Conservation (phyloP, 2,797 vertebrate species). For the Anguilla anguilla region DNA sequence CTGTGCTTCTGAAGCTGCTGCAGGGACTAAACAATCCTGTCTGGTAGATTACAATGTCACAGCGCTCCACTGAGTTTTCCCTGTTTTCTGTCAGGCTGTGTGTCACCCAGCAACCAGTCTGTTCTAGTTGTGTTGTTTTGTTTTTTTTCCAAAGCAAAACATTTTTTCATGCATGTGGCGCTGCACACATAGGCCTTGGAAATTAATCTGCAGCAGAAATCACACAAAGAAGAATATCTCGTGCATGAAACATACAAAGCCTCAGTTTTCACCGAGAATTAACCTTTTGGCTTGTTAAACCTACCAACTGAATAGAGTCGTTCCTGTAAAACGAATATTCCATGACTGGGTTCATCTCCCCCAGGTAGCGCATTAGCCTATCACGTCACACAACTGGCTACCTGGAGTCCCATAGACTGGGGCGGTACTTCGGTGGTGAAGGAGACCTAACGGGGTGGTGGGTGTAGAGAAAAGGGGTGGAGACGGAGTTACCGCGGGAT, state of each 20-base stretch:
- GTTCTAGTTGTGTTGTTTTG: not conserved
- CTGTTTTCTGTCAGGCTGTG: not conserved
- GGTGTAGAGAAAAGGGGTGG: not conserved
- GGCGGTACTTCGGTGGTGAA: not conserved
- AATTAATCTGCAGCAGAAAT: not conserved
- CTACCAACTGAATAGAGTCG: not conserved
- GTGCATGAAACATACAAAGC: not conserved
- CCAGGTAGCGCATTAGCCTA: not conserved
- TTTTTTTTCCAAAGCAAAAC: not conserved
- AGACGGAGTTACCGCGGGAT: conserved; percentile 82
- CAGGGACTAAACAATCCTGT: not conserved
- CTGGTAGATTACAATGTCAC: not conserved
- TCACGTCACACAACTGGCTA: not conserved
- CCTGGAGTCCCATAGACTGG: not conserved
- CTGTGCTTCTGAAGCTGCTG: not conserved
- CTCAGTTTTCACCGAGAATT: not conserved
- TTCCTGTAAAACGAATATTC: not conserved
- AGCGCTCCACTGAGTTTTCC: not conserved
- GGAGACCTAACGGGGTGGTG: not conserved
- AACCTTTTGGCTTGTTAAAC: not conserved
- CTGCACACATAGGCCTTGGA: not conserved
- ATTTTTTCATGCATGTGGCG: not conserved
- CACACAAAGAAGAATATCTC: not conserved
- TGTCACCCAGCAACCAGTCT: not conserved
- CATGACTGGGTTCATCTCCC: not conserved